Conservation (phyloP, 2,888 invertebrate genomes). For the Arge pagana region DNA sequence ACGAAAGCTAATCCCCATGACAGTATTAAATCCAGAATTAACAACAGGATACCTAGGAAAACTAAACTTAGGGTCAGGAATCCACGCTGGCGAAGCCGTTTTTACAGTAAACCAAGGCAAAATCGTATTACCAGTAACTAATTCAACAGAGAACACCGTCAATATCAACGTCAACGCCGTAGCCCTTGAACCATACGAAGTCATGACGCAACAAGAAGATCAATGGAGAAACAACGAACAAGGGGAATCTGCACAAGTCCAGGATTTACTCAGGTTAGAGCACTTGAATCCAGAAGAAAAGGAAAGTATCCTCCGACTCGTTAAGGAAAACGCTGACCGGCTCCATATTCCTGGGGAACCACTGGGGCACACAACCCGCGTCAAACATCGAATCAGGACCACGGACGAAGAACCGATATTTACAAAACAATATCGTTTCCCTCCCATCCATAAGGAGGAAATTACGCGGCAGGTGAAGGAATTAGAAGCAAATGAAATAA, state of each 20-base stretch:
- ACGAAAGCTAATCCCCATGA: too few species aligned
- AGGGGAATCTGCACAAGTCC: neutral
- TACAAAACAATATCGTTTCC: slow-evolving; percentile 9
- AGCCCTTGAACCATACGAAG: too few species aligned
- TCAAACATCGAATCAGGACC: slow-evolving; percentile 4
- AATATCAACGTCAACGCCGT: too few species aligned
- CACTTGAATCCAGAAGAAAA: neutral
- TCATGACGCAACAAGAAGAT: too few species aligned
- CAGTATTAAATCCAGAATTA: too few species aligned
- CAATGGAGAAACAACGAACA: neutral
- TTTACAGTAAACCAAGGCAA: too few species aligned
- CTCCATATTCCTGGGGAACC: slow-evolving; percentile 4
- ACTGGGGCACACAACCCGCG: neutral
- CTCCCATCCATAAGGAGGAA: neutral
- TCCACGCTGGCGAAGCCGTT: too few species aligned
- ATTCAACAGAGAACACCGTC: too few species aligned
- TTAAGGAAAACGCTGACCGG: slow-evolving; percentile 6
- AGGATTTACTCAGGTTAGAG: neutral
- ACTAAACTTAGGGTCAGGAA: too few species aligned
- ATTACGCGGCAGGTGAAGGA: slow-evolving; percentile 13
- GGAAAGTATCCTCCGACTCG: neutral
- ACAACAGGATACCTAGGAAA: too few species aligned
- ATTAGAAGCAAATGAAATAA: slow-evolving; percentile 15
- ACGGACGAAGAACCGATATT: slow-evolving; percentile 2
- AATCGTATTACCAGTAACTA: too few species aligned